A percentile compares a stretch with the other conserved stretches of the same genome.
Conservation (phyloP, 2,113 vertebrate genomes). For the Myiagra hebetior region DNA sequence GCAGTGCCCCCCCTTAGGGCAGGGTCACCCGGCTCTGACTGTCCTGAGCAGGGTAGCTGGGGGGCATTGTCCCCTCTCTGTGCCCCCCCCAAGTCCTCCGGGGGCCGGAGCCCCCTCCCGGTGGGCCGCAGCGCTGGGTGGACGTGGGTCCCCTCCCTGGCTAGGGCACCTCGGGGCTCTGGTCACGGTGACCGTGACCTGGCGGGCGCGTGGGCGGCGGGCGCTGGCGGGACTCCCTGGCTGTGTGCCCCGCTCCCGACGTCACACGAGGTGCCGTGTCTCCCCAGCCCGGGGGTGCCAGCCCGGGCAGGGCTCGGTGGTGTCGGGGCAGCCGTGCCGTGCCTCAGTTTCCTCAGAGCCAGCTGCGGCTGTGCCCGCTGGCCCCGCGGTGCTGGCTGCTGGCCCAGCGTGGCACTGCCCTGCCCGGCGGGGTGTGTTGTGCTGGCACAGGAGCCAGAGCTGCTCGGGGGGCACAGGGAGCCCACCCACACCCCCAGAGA, state of each 20-base stretch:
- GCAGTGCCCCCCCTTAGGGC: neutral
- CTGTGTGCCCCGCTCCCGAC: neutral
- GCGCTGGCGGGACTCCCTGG: conserved; percentile 2
- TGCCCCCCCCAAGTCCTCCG: no score
- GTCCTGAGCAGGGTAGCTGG: neutral
- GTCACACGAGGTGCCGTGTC: neutral
- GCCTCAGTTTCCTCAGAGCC: conserved; percentile 31
- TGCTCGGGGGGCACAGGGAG: neutral
- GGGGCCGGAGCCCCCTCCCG: neutral
- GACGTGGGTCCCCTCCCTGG: neutral
- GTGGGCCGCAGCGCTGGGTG: neutral
- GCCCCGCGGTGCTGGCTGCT: neutral
- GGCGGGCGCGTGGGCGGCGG: neutral
- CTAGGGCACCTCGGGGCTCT: neutral
- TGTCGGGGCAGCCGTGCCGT: neutral
- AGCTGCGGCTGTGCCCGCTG: neutral
- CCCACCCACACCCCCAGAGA: neutral
- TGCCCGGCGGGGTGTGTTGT: neutral
- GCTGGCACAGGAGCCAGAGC: neutral
- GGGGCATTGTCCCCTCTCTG: no score
- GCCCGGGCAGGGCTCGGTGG: neutral
- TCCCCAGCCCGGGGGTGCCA: neutral
- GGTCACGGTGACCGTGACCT: conserved; percentile 14
- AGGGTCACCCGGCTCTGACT: neutral
- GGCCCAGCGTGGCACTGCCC: neutral